Evolutionary conservation across 1,140 invertebrate species (phyloP), one percentile per base, ranked within the genome.

Genomic region (Galendromus occidentalis): DNA sequence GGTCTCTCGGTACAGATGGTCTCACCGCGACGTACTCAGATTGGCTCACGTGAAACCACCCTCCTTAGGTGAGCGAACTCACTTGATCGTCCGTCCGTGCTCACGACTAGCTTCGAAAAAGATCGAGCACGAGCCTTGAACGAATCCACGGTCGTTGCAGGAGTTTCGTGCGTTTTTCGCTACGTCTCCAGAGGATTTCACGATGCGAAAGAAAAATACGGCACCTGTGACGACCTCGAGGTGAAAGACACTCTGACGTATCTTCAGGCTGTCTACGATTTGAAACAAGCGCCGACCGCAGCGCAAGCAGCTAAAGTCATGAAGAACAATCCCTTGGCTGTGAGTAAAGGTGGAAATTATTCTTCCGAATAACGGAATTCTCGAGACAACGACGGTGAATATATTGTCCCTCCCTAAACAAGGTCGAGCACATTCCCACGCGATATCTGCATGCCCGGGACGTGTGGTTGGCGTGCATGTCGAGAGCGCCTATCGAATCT

Each of bases 11-110:
- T 79, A 84, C 70, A 82, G 82, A 1, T 84, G 83, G 76, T 80
- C 80, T 1, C 85, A 86, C 71, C 82, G 80, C 67, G 84, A 84
- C 69, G 75, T 85, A 7, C 73, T 86, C 1, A 80, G 82, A 68
- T 77, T 86, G 41, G 77, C 80, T 20, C 85, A 86, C 76, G 69
- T 80, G 4, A 80, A 80, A 69, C 69, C 74, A 20, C 72, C 71
- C 68, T 76, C 78, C 69, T 70, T 74, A 74, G 78, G 81, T 39
- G 33, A 39, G 33, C 9, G 33, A n/a, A n/a, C n/a, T n/a, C n/a
- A n/a, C n/a, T n/a, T n/a, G n/a, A n/a, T n/a, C n/a, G n/a, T n/a
- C n/a, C n/a, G n/a, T n/a, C n/a, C n/a, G n/a, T n/a, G n/a, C n/a
- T n/a, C n/a, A n/a, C n/a, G n/a, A n/a, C n/a, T n/a, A n/a, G n/a